These are phyloP conservation scores for Coregonus ussuriensis DNA, from an alignment of 2,797 vertebrate genomes.

Conservation along the genomic window DNA sequence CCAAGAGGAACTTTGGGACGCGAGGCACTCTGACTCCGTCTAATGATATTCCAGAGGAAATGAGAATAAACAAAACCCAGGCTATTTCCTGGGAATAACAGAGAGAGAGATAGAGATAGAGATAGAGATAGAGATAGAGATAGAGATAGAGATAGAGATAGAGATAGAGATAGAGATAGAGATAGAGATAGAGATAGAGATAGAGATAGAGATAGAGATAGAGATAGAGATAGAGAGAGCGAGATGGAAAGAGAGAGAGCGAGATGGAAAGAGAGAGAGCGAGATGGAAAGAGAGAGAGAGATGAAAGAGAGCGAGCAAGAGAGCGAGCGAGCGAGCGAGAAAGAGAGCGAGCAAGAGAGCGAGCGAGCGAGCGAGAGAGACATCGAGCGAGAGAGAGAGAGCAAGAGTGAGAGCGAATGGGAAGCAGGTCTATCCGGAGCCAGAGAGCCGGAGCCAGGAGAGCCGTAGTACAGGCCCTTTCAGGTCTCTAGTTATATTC, in stretches of 20 bases:
- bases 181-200: no score
- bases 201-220: no score
- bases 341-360: background rate
- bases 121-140: slow-evolving; percentile 21
- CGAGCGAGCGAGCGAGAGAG: slow-evolving; percentile 17
- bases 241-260: slow-evolving; percentile 13
- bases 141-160: background rate
- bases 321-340: background rate
- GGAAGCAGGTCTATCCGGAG: background rate
- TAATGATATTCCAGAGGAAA: slow-evolving; percentile 70
- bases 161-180: no score
- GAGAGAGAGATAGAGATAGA: slow-evolving; percentile 23
- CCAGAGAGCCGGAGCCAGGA: slow-evolving; percentile 18
- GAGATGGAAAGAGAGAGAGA: slow-evolving; percentile 12
- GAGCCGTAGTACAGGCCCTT: slow-evolving; percentile 12
- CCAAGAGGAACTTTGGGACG: background rate
- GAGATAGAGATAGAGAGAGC: slow-evolving; percentile 11
- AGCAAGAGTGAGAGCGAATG: slow-evolving; percentile 21
- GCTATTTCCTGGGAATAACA: slow-evolving; percentile 58
- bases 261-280: slow-evolving; percentile 19
- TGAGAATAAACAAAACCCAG: slow-evolving; percentile 61
- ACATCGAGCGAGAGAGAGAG: slow-evolving; percentile 11
- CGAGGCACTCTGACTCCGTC: slow-evolving; percentile 44
- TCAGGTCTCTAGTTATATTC: slow-evolving; percentile 46
- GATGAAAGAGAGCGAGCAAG: background rate